A percentile compares a stretch with the other conserved stretches of the same genome.
Conservation (phyloP, 2,113 vertebrate species). For the Pungitius pungitius region DNA sequence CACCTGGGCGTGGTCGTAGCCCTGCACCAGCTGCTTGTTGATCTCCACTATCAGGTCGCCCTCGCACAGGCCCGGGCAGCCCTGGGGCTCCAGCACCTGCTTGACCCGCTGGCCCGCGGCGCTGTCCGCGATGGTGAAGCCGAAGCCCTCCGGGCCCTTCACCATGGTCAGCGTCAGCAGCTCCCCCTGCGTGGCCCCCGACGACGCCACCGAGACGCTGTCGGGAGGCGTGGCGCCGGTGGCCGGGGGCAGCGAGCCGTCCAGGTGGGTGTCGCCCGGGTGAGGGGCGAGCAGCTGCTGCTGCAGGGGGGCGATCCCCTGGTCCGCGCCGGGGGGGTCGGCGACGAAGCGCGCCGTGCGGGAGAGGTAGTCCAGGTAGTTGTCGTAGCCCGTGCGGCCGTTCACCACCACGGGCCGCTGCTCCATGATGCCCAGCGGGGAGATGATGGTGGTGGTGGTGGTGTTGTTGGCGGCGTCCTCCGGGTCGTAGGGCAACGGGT, state of each 20-base stretch:
- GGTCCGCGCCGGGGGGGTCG: constrained; percentile 79
- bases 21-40: constrained; percentile 94
- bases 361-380: constrained; percentile 96
- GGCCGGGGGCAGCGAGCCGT: constrained; percentile 88
- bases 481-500: constrained; percentile 95
- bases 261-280: constrained; percentile 91
- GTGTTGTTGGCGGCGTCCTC: constrained; percentile 87
- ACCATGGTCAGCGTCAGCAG: constrained; percentile 97
- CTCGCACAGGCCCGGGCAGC: constrained; percentile 96
- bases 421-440: constrained; percentile 94
- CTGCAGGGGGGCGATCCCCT: constrained; percentile 82
- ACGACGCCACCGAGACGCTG: constrained; percentile 97
- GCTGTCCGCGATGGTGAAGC: constrained; percentile 98
- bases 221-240: constrained; percentile 81
- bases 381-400: constrained; percentile 95
- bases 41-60: constrained; percentile 98
- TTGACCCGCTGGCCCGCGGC: constrained; percentile 94
- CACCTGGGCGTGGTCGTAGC: constrained; percentile 94
- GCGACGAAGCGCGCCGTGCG: constrained; percentile 90
- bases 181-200: constrained; percentile 93
- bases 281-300: constrained; percentile 85
- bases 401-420: constrained; percentile 94
- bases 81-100: constrained; percentile 96
- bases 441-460: constrained; percentile 81
- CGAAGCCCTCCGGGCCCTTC: constrained; percentile 96